phyloP scores from a whole-genome alignment of 2,113 vertebrate species.

The Euleptes europaea region DNA sequence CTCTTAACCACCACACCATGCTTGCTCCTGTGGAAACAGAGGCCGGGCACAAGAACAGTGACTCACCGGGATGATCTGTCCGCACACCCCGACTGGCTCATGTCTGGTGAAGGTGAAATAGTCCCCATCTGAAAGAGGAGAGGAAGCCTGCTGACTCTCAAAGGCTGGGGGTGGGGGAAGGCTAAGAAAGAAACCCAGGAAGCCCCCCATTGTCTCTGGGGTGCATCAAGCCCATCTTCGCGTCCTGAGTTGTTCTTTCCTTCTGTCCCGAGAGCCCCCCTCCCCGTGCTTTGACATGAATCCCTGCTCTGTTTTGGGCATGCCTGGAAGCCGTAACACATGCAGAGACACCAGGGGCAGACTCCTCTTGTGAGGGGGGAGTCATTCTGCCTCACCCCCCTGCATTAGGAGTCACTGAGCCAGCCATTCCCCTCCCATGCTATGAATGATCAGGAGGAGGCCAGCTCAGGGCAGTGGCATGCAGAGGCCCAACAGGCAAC shows the following conservation, averaged over 20 bases:
- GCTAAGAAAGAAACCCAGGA: constrained; percentile 62
- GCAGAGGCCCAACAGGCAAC: neutral
- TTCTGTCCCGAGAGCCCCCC: no score
- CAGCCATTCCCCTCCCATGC: neutral
- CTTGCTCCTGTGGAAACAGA: constrained; percentile 76
- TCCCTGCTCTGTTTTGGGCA: neutral
- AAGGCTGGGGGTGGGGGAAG: neutral
- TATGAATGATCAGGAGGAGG: neutral
- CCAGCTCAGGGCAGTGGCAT: neutral
- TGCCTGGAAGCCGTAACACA: neutral
- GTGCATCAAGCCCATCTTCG: no score
- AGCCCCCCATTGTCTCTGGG: neutral
- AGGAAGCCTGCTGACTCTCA: constrained; percentile 63
- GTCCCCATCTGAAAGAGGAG: constrained; percentile 91
- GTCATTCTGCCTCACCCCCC: neutral
- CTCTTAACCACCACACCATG: no score
- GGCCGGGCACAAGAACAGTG: constrained; percentile 61
- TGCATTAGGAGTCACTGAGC: no score
- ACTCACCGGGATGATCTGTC: constrained; percentile 99
- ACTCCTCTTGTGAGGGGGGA: neutral
- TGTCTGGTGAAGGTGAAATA: constrained; percentile 97
- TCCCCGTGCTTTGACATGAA: neutral
- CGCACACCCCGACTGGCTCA: constrained; percentile 97
- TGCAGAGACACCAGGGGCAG: neutral
- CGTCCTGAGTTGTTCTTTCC: no score